Evolutionary conservation across 2,797 vertebrate species (phyloP).

Genomic region (Acipenser ruthenus): DNA sequence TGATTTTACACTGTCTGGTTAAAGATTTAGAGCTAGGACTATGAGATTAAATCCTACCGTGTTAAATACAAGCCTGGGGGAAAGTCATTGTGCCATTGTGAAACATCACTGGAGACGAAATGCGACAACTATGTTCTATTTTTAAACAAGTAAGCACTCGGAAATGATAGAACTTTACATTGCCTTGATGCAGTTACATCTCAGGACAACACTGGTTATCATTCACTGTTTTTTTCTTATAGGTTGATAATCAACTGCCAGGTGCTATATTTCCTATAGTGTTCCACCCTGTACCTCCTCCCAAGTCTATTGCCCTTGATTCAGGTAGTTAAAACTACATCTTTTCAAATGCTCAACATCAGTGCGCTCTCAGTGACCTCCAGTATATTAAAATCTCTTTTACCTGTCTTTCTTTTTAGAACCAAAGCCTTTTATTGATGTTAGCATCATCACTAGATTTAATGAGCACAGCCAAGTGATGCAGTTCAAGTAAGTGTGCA

Average conservation of each 20-base stretch:
- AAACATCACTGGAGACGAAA: too few species aligned
- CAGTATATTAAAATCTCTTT: conserved; percentile 7
- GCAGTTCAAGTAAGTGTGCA: conserved; percentile 85
- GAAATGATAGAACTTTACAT: too few species aligned
- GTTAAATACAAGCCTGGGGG: too few species aligned
- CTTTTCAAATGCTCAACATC: neutral
- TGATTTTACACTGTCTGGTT: too few species aligned
- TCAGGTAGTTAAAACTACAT: conserved; percentile 61
- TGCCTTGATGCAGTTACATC: too few species aligned
- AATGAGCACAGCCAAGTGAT: conserved; percentile 88
- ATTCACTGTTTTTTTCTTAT: conserved; percentile 16
- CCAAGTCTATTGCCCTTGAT: conserved; percentile 89
- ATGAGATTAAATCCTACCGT: too few species aligned
- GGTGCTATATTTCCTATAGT: conserved; percentile 88
- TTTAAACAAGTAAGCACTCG: too few species aligned
- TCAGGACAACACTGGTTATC: too few species aligned
- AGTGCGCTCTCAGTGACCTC: neutral
- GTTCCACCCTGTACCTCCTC: conserved; percentile 90
- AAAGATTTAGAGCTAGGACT: too few species aligned
- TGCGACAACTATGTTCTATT: too few species aligned
- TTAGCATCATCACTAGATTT: conserved; percentile 89
- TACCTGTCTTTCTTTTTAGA: conserved; percentile 52
- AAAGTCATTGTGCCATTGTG: too few species aligned
- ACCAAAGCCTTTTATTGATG: conserved; percentile 88
- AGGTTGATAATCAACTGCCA: conserved; percentile 92